These are phyloP conservation scores for Vidua chalybeata DNA, from an alignment of 2,113 vertebrate species.

Conservation along the genomic window DNA sequence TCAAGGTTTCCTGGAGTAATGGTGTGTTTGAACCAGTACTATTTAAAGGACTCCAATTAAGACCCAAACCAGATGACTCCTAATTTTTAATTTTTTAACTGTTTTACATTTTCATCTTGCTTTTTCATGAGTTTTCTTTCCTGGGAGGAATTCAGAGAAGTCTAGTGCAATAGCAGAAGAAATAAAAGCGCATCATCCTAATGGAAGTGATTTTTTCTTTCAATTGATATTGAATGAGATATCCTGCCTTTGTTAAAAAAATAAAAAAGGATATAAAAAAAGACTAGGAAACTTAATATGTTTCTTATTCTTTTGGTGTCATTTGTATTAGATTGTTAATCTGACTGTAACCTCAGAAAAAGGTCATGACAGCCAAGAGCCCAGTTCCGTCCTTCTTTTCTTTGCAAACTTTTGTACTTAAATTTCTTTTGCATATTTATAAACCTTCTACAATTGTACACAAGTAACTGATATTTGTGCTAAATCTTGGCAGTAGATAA, in stretches of 20 bases:
- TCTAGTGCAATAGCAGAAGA: neutral
- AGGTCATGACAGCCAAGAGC: neutral
- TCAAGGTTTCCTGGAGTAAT: neutral
- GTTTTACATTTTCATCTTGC: neutral
- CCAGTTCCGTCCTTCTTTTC: neutral
- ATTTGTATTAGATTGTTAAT: neutral
- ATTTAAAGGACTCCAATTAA: neutral
- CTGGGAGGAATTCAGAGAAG: neutral
- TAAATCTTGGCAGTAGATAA: neutral
- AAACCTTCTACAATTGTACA: neutral
- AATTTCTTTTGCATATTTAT: slow-evolving; percentile 6
- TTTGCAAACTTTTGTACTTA: neutral
- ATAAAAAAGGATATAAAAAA: neutral
- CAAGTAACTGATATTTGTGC: neutral
- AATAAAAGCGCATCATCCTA: neutral
- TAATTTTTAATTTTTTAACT: neutral
- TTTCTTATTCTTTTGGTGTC: neutral
- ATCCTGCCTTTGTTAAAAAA: neutral
- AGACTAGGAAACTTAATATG: neutral
- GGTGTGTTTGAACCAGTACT: neutral
- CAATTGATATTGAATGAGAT: neutral
- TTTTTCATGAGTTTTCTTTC: neutral
- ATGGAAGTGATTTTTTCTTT: neutral
- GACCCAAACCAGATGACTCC: neutral
- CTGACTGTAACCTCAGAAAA: neutral